Evolutionary conservation across 1,140 invertebrate genomes (phyloP), one percentile per base, ranked within the genome.

Genomic region (Linepithema humile): DNA sequence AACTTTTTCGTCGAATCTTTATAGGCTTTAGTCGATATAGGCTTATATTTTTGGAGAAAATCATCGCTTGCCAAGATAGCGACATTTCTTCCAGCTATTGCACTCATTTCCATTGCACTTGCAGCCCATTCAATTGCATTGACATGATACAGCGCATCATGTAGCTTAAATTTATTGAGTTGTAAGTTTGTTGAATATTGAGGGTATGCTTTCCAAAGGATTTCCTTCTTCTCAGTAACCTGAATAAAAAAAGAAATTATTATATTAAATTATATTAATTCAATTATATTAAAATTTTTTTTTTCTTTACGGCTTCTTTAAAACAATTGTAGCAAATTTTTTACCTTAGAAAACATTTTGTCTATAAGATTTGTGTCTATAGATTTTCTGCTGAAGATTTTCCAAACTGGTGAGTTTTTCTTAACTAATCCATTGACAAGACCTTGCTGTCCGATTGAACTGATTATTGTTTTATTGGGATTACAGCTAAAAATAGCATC

Each of bases 21-120:
- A 9, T n/a, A 5, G 0, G 29, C 29, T 29, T 82, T 70, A 86
- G 59, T 48, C 62, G 20, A 38, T 29, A 35, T 6, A 4, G 26
- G 9, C 20, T 32, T 15, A 20, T n/a, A 59, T 64, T 83, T 89
- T 55, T 78, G 17, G 43, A 38, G 45, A 70, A 90, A 93, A 77
- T 94, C 86, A 55, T 94, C 91, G 72, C 93, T 85, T 0, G 95
- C 95, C 55, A 96, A 92, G 64, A 96, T 92, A 20, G 96, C 96
- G 43, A 96, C 95, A 94, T 97, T 97, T 91, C 95, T 95, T 1
- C 94, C 96, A 60, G 94, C 95, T 74, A 97, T 95, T 20, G 95
- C 94, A 92, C 95, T 96, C 96, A 97, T 97, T 94, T 97, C 97
- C 95, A 97, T 97, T 0, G 96, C 96, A 92, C 96, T 96, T 1